Evolutionary conservation across 2,113 vertebrate species (phyloP).

Genomic region (Gallinago undulata): DNA sequence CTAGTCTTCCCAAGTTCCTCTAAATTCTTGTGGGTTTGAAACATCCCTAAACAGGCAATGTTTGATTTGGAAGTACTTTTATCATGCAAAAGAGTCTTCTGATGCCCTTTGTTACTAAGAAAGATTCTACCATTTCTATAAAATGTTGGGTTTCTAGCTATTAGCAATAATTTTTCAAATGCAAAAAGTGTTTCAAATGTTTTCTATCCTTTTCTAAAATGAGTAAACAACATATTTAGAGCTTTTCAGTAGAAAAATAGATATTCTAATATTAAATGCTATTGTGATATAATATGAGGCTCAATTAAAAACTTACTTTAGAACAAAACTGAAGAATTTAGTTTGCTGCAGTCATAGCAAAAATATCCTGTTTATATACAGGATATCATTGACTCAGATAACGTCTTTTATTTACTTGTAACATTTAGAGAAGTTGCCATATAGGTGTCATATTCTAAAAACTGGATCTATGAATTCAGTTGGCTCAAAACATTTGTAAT

Average conservation of each 20-base stretch:
- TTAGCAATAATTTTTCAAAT: neutral
- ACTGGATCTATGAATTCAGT: neutral
- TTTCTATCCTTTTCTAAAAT: neutral
- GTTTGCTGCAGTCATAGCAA: neutral
- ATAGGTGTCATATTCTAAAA: neutral
- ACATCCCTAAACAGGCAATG: neutral
- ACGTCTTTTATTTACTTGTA: neutral
- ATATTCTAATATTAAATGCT: neutral
- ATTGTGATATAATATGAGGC: neutral
- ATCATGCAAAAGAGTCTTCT: neutral
- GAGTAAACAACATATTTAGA: neutral
- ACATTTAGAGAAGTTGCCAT: neutral
- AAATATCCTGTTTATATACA: neutral
- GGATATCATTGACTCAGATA: neutral
- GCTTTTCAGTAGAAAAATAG: neutral
- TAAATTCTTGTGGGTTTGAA: neutral
- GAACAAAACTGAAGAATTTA: neutral
- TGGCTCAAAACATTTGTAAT: neutral
- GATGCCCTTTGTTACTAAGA: neutral
- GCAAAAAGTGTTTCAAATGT: neutral
- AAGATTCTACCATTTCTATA: neutral
- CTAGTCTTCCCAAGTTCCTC: neutral
- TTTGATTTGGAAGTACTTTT: neutral
- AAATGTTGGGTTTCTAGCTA: neutral
- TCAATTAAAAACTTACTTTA: neutral